phyloP scores from a whole-genome alignment of 64 coral and sea anemone genomes.

The Stichodactyla helianthus region DNA sequence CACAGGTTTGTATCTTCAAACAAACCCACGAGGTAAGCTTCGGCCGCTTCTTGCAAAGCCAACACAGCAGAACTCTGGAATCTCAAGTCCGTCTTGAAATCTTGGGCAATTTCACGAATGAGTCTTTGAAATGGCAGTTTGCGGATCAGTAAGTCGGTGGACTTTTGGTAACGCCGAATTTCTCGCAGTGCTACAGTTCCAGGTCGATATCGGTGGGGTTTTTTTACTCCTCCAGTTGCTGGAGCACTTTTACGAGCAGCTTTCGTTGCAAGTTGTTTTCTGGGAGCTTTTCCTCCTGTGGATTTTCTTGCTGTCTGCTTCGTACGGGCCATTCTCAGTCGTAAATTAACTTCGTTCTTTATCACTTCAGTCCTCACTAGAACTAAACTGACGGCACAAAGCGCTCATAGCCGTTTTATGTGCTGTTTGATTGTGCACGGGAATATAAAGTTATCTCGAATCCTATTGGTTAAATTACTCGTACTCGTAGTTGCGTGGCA shows the following conservation, averaged over 20 bases:
- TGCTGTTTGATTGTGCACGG: no score
- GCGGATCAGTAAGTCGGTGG: slow-evolving; percentile 56
- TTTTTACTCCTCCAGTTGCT: slow-evolving; percentile 56
- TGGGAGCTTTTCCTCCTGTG: slow-evolving; percentile 63
- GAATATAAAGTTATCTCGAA: no score
- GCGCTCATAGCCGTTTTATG: no score
- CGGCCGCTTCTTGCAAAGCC: slow-evolving; percentile 60
- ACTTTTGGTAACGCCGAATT: slow-evolving; percentile 61
- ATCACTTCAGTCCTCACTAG: no score
- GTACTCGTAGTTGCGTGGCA: no score
- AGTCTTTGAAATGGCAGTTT: slow-evolving; percentile 64
- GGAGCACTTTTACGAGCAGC: slow-evolving; percentile 59
- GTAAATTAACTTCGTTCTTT: no score
- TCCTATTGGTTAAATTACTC: no score
- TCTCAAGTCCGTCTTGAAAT: slow-evolving; percentile 62
- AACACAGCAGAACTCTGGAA: slow-evolving; percentile 68
- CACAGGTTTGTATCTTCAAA: slow-evolving; percentile 55
- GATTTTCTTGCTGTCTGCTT: slow-evolving; percentile 66
- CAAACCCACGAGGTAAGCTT: slow-evolving; percentile 39
- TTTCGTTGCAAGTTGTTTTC: slow-evolving; percentile 62
- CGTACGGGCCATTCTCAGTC: slow-evolving; percentile 41
- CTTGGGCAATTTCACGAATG: slow-evolving; percentile 62
- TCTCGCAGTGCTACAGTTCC: slow-evolving; percentile 61
- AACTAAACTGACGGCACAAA: no score
- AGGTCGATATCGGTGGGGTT: slow-evolving; percentile 60